Conservation (phyloP, 2,888 invertebrate species). For the Tenthredo scrophulariae region DNA sequence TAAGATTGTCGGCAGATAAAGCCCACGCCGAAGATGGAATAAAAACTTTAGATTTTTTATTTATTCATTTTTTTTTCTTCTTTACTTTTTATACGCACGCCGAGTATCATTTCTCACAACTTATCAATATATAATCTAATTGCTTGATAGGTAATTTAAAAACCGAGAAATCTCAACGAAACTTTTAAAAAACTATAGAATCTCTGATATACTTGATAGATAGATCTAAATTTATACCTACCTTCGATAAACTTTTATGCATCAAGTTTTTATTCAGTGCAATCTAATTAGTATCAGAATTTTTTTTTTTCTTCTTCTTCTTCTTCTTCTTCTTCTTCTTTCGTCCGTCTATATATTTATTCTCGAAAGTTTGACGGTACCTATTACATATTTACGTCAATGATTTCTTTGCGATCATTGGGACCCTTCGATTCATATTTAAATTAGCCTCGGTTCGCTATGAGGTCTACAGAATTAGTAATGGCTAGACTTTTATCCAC, state of each 20-base stretch:
- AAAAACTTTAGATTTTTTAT: not conserved
- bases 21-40: conserved; percentile 23
- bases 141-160: not conserved
- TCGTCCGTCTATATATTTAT: not conserved
- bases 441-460: not conserved
- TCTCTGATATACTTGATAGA: not conserved
- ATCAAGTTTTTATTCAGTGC: not conserved
- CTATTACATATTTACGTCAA: no score
- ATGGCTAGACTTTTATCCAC: not conserved
- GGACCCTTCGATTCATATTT: not conserved
- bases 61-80: not conserved
- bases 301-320: not conserved
- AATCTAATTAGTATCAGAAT: not conserved
- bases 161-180: not conserved
- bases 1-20: conserved; percentile 36
- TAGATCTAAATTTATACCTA: not conserved
- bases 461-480: not conserved
- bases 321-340: not conserved
- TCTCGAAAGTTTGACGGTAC: not conserved
- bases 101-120: not conserved
- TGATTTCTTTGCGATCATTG: not conserved
- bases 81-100: not conserved
- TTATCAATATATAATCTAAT: not conserved
- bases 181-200: not conserved
- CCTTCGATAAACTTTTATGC: not conserved